Percentiles rank a stretch among this genome's conserved stretches.
These are phyloP conservation scores for Acronicta aceris DNA, from an alignment of 2,888 invertebrate genomes.

Conservation along the genomic window DNA sequence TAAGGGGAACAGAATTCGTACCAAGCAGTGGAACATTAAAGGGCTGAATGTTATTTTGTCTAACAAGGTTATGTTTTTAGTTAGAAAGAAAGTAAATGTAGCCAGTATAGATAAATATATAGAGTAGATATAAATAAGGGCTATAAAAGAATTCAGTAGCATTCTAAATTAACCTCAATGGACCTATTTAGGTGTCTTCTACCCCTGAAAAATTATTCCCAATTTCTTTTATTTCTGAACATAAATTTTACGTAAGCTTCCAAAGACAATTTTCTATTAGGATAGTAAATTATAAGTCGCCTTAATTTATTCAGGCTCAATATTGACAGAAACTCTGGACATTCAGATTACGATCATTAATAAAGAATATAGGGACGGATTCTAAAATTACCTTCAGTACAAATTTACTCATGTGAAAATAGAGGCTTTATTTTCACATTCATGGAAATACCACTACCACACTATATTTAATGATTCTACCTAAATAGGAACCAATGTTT, in stretches of 20 bases:
- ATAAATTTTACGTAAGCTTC: slow-evolving; percentile 40
- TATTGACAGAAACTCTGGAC: slow-evolving; percentile 7
- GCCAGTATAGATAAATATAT: slow-evolving; percentile 9
- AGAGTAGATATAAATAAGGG: slow-evolving; percentile 23
- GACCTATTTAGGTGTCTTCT: slow-evolving; percentile 43
- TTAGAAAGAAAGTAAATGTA: too few species aligned
- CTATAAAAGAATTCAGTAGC: slow-evolving; percentile 30
- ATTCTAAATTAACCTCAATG: slow-evolving; percentile 43
- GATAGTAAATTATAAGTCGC: slow-evolving; percentile 32
- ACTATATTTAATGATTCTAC: too few species aligned
- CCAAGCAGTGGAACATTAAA: too few species aligned
- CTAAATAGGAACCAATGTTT: not conserved
- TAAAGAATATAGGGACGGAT: too few species aligned
- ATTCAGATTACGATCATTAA: not conserved
- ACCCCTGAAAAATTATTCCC: slow-evolving; percentile 36
- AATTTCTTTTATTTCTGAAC: slow-evolving; percentile 45
- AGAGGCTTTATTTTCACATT: too few species aligned
- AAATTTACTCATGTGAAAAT: too few species aligned
- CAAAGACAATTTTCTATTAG: slow-evolving; percentile 29
- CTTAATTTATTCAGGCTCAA: slow-evolving; percentile 16
- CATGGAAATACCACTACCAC: too few species aligned
- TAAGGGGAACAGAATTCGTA: too few species aligned
- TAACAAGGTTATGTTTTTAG: too few species aligned
- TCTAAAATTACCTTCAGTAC: not conserved
- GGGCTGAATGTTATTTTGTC: too few species aligned